phyloP scores from a whole-genome alignment of 2,888 invertebrate genomes.

The Ligdia adustata region DNA sequence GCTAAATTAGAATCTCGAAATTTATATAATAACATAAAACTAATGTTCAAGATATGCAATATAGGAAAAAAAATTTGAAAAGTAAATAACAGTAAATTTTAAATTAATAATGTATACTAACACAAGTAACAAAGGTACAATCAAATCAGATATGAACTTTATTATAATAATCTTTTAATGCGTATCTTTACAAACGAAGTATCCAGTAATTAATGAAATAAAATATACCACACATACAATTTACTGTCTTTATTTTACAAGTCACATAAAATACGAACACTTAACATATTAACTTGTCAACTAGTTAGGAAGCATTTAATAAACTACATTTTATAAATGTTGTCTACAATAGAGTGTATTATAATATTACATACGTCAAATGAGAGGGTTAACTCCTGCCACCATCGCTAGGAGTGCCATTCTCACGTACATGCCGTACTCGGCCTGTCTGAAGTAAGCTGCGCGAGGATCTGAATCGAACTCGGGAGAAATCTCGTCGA shows the following conservation, averaged over 20 bases:
- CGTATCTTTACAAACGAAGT: conserved; percentile 5
- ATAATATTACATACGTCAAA: conserved; percentile 37
- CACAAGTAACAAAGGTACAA: not conserved
- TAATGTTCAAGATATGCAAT: too few species aligned
- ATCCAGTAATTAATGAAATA: conserved; percentile 1
- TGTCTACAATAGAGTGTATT: too few species aligned
- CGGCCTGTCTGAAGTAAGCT: conserved; percentile 99
- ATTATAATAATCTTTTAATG: conserved; percentile 6
- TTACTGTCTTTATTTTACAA: too few species aligned
- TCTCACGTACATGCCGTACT: conserved; percentile 98
- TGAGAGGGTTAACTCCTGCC: conserved; percentile 85
- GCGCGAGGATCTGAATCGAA: conserved; percentile 98
- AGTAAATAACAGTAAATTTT: too few species aligned
- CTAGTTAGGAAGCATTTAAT: too few species aligned
- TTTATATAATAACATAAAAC: too few species aligned
- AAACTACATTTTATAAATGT: too few species aligned
- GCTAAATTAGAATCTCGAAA: conserved; percentile 25
- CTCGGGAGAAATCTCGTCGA: conserved; percentile 96
- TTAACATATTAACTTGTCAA: too few species aligned
- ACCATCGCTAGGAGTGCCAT: conserved; percentile 98
- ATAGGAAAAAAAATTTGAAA: too few species aligned
- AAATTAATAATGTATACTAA: too few species aligned
- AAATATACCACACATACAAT: conserved; percentile 3
- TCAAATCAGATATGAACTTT: not conserved
- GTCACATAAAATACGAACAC: too few species aligned